A percentile compares a stretch with the other conserved stretches of the same genome.
phyloP scores from a whole-genome alignment of 37 sponge, comb jelly and placozoan species.

The Chondrosia reniformis region DNA sequence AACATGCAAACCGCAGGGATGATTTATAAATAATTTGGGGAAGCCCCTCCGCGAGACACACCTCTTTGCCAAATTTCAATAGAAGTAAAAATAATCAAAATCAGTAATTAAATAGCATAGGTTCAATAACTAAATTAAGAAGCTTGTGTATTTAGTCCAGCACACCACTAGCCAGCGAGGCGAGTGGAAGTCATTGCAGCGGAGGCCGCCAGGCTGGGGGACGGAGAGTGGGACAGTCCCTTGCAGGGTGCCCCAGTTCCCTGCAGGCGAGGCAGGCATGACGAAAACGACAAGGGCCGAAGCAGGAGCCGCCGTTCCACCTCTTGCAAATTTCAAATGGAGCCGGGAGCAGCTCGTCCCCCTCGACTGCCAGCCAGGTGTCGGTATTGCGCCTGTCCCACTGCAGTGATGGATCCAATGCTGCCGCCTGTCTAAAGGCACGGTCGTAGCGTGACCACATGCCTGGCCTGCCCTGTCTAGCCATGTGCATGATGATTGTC shows the following conservation, averaged over 20 bases:
- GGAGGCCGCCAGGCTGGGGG: background rate
- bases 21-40: too few species aligned
- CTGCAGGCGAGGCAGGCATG: constrained; percentile 3
- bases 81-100: too few species aligned
- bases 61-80: too few species aligned
- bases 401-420: background rate
- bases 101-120: too few species aligned
- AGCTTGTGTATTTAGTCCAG: too few species aligned
- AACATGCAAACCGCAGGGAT: too few species aligned
- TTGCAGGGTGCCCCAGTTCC: background rate
- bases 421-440: constrained; percentile 13
- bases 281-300: background rate
- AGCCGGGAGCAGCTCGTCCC: background rate
- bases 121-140: too few species aligned
- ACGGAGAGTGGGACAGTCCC: background rate
- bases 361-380: background rate
- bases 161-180: too few species aligned
- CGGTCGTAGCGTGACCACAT: background rate
- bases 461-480: background rate
- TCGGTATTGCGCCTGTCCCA: background rate
- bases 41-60: too few species aligned
- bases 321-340: background rate
- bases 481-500: background rate
- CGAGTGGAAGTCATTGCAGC: background rate
- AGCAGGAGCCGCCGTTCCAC: background rate